These are phyloP conservation scores for Megastigmus dorsalis DNA, from an alignment of 2,888 invertebrate species.

Conservation along the genomic window DNA sequence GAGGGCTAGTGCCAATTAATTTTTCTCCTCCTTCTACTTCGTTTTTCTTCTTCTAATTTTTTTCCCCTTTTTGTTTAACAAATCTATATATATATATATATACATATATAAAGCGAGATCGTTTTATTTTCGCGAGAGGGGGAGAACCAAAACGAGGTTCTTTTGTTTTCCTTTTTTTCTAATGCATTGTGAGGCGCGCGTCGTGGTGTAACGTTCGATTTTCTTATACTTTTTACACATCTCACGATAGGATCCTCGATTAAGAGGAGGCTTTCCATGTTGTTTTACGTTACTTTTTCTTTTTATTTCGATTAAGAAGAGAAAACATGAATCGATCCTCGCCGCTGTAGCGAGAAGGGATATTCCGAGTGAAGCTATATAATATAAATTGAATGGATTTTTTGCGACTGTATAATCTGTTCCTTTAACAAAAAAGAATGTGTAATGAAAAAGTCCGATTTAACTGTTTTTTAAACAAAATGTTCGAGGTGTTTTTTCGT, in stretches of 20 bases:
- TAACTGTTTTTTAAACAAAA: slow-evolving; percentile 30
- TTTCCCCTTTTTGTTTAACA: slow-evolving; percentile 3
- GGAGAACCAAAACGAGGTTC: not conserved
- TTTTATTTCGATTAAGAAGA: not conserved
- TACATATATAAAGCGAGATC: not conserved
- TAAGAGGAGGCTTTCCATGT: not conserved
- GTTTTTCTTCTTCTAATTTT: slow-evolving; percentile 25
- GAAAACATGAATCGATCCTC: not conserved
- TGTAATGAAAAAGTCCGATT: slow-evolving; percentile 47
- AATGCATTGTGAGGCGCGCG: not conserved
- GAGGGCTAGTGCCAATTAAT: slow-evolving; percentile 51
- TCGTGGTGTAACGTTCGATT: not conserved
- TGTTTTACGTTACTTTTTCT: too few species aligned
- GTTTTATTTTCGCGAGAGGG: slow-evolving; percentile 8
- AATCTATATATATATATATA: slow-evolving; percentile 21
- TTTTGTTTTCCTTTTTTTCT: slow-evolving; percentile 2
- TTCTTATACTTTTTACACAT: slow-evolving; percentile 3
- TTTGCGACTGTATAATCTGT: slow-evolving; percentile 47
- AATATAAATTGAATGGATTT: slow-evolving; percentile 36
- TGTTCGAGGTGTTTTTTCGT: slow-evolving; percentile 40
- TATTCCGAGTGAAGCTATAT: slow-evolving; percentile 3
- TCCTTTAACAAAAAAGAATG: slow-evolving; percentile 33
- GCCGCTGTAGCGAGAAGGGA: not conserved
- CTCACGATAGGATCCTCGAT: slow-evolving; percentile 2
- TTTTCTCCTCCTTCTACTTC: slow-evolving; percentile 41